phyloP scores from a whole-genome alignment of 2,113 vertebrate species.

The Cyphotilapia sp. region DNA sequence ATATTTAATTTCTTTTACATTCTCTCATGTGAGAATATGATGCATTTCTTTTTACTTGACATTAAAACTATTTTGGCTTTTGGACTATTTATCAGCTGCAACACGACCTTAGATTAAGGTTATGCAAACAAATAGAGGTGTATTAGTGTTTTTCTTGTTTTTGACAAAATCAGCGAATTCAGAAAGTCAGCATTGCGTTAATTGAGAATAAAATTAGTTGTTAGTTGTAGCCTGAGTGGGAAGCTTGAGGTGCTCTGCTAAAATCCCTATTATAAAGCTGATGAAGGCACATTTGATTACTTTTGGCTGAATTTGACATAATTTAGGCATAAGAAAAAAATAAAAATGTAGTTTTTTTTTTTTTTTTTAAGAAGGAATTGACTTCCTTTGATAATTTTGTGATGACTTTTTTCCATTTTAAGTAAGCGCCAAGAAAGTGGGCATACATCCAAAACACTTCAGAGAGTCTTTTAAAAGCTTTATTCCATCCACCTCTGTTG shows the following conservation, averaged over 20 bases:
- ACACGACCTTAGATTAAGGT: not conserved
- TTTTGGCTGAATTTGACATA: not conserved
- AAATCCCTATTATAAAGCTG: not conserved
- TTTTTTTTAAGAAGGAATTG: not conserved
- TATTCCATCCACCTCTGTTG: rapidly evolving
- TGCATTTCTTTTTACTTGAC: not conserved
- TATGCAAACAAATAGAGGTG: not conserved
- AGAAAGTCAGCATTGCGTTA: not conserved
- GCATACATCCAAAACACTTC: not conserved
- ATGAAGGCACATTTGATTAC: not conserved
- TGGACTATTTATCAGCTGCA: not conserved
- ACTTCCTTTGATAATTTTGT: not conserved
- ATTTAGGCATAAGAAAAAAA: not conserved
- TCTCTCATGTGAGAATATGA: not conserved
- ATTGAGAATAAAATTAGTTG: not conserved
- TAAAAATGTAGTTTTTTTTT: not conserved
- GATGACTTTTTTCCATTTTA: not conserved
- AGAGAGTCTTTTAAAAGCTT: not conserved
- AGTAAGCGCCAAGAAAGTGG: not conserved
- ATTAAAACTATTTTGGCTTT: not conserved
- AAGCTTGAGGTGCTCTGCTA: not conserved
- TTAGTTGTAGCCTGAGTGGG: not conserved
- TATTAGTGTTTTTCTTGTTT: not conserved
- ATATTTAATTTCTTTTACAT: not conserved
- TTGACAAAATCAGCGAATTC: rapidly evolving